Evolutionary conservation across 1,140 invertebrate genomes (phyloP).

Genomic region (Drosophila novamexicana): DNA sequence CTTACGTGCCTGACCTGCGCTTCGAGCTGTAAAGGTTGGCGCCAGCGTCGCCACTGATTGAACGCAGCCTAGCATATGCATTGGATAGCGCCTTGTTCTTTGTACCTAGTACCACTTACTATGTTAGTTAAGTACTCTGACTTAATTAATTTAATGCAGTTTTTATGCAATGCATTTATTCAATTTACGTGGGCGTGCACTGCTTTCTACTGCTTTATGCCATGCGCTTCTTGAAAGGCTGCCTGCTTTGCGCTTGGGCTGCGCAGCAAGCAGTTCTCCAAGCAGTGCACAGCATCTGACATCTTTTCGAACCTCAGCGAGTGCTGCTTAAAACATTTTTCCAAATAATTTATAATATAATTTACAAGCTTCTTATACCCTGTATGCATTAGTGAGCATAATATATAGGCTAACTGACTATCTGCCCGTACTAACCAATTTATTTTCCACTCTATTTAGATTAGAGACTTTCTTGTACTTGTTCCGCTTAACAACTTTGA

Average conservation of each 20-base stretch:
- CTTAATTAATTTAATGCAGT: not conserved
- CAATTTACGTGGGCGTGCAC: not conserved
- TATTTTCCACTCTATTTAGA: no score
- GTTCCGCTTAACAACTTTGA: no score
- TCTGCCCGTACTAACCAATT: no score
- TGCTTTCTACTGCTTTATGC: not conserved
- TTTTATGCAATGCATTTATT: not conserved
- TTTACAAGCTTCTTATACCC: no score
- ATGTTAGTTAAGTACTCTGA: not conserved
- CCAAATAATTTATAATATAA: no score
- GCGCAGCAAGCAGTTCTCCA: not conserved
- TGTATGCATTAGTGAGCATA: no score
- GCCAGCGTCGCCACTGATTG: not conserved
- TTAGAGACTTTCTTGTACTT: no score
- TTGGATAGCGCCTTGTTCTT: not conserved
- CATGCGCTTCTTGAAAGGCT: not conserved
- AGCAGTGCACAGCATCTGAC: slow-evolving; percentile 12
- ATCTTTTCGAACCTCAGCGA: not conserved
- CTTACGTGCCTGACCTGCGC: slow-evolving; percentile 28
- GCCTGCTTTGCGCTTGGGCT: not conserved
- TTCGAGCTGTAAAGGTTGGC: not conserved
- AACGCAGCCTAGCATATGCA: not conserved
- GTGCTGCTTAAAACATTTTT: not conserved
- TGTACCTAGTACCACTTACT: not conserved
- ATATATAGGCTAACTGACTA: no score